Evolutionary conservation across 2,888 invertebrate species (phyloP).

Genomic region (Lysandra bellargus): DNA sequence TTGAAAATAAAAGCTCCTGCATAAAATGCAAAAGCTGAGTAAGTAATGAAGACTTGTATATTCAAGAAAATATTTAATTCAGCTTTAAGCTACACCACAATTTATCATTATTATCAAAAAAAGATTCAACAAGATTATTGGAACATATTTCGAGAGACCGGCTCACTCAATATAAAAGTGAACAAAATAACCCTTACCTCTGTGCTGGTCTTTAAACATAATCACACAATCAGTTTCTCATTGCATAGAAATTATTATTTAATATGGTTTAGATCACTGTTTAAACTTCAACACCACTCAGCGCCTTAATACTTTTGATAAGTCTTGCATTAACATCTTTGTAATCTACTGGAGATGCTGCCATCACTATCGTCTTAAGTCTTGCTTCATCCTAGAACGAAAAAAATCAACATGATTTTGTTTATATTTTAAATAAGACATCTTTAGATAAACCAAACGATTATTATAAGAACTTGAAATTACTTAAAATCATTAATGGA

Average conservation of each 20-base stretch:
- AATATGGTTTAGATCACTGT: conserved; percentile 8
- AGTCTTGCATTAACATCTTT: conserved; percentile 87
- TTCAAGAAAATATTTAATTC: not conserved
- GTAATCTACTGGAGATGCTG: conserved; percentile 86
- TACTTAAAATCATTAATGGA: no score
- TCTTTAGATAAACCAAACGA: no score
- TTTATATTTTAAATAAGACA: no score
- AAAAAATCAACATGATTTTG: no score
- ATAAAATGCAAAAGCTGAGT: not conserved
- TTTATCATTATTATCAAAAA: conserved; percentile 13
- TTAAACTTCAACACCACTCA: conserved; percentile 80
- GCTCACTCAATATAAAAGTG: conserved; percentile 8
- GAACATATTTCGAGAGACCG: not conserved
- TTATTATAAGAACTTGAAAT: no score
- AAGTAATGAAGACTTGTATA: not conserved
- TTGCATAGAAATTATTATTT: not conserved
- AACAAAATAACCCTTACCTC: conserved; percentile 5
- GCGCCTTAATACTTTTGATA: conserved; percentile 84
- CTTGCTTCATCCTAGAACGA: conserved; percentile 85
- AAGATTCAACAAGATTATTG: conserved; percentile 13
- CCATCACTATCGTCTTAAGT: conserved; percentile 87
- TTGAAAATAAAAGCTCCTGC: no score
- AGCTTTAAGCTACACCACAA: conserved; percentile 21
- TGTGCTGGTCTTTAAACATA: conserved; percentile 10
- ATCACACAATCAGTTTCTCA: conserved; percentile 26